Base-by-base conservation (phyloP, 2,113 vertebrate species). In the Peromyscus polionotus region DNA sequence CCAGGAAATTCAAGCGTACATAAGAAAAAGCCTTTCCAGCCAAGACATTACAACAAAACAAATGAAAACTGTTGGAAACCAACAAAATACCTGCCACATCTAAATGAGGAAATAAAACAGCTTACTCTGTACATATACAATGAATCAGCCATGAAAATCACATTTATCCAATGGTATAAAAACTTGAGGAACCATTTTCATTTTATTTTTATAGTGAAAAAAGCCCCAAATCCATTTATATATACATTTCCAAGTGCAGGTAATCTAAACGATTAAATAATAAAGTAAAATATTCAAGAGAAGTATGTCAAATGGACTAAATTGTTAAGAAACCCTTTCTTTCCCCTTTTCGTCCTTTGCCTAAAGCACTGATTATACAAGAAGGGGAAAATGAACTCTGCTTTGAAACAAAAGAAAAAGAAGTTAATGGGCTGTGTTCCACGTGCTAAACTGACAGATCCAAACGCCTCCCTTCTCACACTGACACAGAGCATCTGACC, bases 31-130 rank as follows among this genome's bases (percentile, higher is more conserved):
- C 0, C 2, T 68, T 89, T 68, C 81, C 57, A 63, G 63, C 93
- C 63, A 94, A 75, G 48, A 72, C n/a, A 91, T 73, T 61, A 77
- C 39, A 90, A 92, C 36, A 96, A 72, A 31, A 59, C 14, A 95
- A 12, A 77, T 48, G 67, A 91, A 97, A 97, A 93, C 67, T 73
- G 63, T 13, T 88, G 61, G n/a, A 80, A 98, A 57, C 26, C n/a
- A 95, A 36, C 12, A 84, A 80, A 95, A 90, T 72, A 92, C 4
- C 13, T 96, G 81, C 96, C 16, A 11, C 20, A 48, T n/a, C 88
- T 67, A 77, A 90, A 65, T n/a, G 5, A 67, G 16, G 24, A 98
- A 97, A 89, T 26, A 39, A 96, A 94, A 90, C 87, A 77, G 88
- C 63, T 48, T 86, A 95, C 16, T 75, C 5, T n/a, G 5, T 28